Conservation (phyloP, 2,797 vertebrate genomes). For the Sardinella longiceps region DNA sequence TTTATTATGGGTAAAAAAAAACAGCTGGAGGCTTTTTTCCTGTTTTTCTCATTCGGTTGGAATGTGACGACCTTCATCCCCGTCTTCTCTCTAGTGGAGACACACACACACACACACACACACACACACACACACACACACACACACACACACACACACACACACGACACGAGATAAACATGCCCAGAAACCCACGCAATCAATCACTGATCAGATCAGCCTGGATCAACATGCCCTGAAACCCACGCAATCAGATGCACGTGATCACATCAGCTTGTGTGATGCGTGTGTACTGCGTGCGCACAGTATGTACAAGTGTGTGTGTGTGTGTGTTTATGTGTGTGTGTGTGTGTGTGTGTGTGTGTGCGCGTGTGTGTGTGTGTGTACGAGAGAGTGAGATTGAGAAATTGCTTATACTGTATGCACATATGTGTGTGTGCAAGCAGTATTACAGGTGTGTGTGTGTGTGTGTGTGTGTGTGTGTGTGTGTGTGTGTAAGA, state of each 20-base stretch:
- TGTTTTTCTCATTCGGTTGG: neutral
- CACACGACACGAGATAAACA: slow-evolving; percentile 15
- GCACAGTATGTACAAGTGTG: neutral
- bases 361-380: too few relatives aligned
- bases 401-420: too few relatives aligned
- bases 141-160: neutral
- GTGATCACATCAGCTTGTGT: too few relatives aligned
- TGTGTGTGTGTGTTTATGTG: neutral
- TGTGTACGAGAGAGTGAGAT: too few relatives aligned
- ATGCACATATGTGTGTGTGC: too few relatives aligned
- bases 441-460: too few relatives aligned
- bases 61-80: neutral
- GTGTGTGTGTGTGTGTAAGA: too few relatives aligned
- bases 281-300: too few relatives aligned
- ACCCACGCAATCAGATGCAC: too few relatives aligned
- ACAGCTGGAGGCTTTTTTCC: neutral
- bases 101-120: neutral
- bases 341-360: slow-evolving; percentile 15
- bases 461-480: slow-evolving; percentile 11
- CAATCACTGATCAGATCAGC: neutral
- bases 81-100: too few relatives aligned
- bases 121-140: neutral
- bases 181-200: neutral
- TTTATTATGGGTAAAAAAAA: neutral
- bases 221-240: too few relatives aligned